Evolutionary conservation across 2,888 invertebrate genomes (phyloP), one percentile per base, ranked within the genome.

Genomic region (Dicyrtoma fusca): DNA sequence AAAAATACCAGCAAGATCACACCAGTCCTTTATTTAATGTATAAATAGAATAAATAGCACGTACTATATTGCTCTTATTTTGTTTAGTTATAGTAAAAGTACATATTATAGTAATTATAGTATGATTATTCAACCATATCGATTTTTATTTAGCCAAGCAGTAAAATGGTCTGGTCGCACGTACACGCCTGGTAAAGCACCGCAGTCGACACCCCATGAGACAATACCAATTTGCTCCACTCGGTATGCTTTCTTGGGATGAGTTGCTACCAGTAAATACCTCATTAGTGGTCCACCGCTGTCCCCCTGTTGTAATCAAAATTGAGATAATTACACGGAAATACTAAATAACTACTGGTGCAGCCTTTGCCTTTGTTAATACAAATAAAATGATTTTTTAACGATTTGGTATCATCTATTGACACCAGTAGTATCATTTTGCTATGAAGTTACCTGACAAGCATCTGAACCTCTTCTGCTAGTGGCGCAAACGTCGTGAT

Each of bases 171-270:
- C 45, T 14, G 44, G 51, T 14, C 55, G 68, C 4, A 26, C 55
- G 34, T 55, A 68, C 26, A 68, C 68, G 13, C 68, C 68, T 4
- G 68, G 68, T 8, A 55, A 57, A 4, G 19, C 13, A 1, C 71
- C 71, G 55, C 71, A 71, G 17, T 53, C 26, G 1, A 63, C 66
- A 19, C 73, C 73, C 73, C 69, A 69, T 2, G 59, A 57, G 1
- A 72, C 72, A 1, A 69, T 45, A 2, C 72, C 72, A 44, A 72
- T 55, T 23, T 72, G 72, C 17, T 62, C 69, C 53, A 64, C 64
- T n/a, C 51, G 17, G 8, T 25, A 21, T 13, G 26, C 14, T 34
- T 34, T 34, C 8, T 3, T 5, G 8, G 4, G 4, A n/a, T n/a
- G n/a, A n/a, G n/a, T n/a, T 3, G 34, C 4, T 8, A 34, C 34